These are phyloP conservation scores for Ericerus pela DNA, from an alignment of 1,140 invertebrate genomes.

Conservation along the genomic window DNA sequence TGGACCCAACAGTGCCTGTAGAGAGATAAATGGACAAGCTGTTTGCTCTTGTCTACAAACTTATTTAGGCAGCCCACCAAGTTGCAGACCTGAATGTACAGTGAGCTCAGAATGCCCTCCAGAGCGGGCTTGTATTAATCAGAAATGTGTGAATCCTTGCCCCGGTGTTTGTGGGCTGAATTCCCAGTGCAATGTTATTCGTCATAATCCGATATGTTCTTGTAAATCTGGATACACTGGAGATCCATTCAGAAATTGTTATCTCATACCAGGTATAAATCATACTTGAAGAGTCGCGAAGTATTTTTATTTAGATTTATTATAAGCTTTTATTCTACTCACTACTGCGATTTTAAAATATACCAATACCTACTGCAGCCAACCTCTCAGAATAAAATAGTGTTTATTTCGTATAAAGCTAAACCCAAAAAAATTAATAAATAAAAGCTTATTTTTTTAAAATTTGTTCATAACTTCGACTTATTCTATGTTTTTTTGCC, in stretches of 20 bases:
- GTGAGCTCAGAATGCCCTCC: conserved; percentile 34
- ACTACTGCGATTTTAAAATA: no score
- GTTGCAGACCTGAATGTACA: conserved; percentile 37
- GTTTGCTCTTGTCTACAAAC: conserved; percentile 36
- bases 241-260: conserved; percentile 40
- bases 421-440: background rate
- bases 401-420: no score
- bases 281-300: no score
- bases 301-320: no score
- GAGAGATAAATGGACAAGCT: conserved; percentile 34
- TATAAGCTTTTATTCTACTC: no score
- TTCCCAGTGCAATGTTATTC: conserved; percentile 37
- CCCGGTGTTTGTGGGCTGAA: conserved; percentile 34
- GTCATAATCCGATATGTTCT: conserved; percentile 41
- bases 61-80: conserved; percentile 37
- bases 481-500: conserved; percentile 22
- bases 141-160: conserved; percentile 40
- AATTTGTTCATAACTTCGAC: background rate
- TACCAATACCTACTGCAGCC: no score
- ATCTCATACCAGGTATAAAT: conserved; percentile 32
- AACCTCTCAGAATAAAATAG: no score
- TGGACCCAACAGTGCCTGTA: conserved; percentile 38
- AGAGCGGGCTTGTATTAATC: conserved; percentile 35
- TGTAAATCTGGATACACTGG: conserved; percentile 37
- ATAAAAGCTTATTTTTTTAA: background rate